Conservation (phyloP, 2,888 invertebrate genomes). For the Limnephilus auricula region DNA sequence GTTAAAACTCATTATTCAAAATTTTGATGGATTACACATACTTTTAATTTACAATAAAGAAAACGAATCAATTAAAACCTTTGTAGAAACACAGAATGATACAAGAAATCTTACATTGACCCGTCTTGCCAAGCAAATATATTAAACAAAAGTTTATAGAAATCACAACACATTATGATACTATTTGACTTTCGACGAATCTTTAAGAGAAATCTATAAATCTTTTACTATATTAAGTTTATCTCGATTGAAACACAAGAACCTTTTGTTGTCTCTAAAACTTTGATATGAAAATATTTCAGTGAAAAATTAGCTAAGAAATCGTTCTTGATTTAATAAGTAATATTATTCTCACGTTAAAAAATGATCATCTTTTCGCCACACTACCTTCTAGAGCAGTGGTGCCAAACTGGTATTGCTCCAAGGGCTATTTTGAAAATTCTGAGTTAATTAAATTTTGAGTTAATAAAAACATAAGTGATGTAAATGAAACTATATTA, state of each 20-base stretch:
- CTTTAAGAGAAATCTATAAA: too few relatives aligned
- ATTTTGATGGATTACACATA: neutral
- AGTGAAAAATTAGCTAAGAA: neutral
- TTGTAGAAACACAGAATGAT: neutral
- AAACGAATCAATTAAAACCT: neutral
- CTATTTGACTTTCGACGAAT: neutral
- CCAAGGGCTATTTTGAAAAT: too few relatives aligned
- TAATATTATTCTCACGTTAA: neutral
- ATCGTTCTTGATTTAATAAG: neutral
- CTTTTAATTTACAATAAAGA: neutral
- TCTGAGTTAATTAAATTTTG: too few relatives aligned
- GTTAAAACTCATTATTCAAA: neutral
- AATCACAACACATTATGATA: neutral
- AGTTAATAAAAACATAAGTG: too few relatives aligned
- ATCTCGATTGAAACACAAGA: too few relatives aligned
- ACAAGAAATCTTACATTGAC: neutral
- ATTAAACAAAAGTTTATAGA: neutral
- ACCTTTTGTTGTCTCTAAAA: neutral
- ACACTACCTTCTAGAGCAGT: too few relatives aligned
- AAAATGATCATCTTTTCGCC: neutral
- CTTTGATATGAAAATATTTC: neutral
- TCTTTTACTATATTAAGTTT: neutral
- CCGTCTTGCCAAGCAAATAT: neutral
- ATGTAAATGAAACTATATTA: too few relatives aligned
- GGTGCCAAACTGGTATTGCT: too few relatives aligned